phyloP scores from a whole-genome alignment of 1,140 invertebrate species.

The Orchestia grillus region DNA sequence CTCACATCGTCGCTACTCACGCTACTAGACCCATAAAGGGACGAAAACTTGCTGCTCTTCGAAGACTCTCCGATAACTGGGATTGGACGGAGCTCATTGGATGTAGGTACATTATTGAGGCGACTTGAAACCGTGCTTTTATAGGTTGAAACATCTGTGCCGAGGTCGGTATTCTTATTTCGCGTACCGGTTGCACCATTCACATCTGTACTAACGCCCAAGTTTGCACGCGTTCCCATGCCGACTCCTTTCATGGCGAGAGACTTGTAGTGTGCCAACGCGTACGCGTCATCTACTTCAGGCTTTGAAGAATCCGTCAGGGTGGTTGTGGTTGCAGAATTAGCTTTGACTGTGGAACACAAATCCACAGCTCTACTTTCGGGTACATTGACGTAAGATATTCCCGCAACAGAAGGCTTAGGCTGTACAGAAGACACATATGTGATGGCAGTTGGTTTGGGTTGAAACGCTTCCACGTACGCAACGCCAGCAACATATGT shows the following conservation, averaged over 20 bases:
- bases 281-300: slow-evolving; percentile 60
- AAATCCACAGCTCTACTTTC: slow-evolving; percentile 24
- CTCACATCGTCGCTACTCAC: slow-evolving; percentile 66
- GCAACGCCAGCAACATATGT: slow-evolving; percentile 45
- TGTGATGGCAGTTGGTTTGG: slow-evolving; percentile 33
- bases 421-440: slow-evolving; percentile 39
- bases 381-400: neutral
- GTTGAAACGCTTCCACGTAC: slow-evolving; percentile 44
- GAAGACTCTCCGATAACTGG: slow-evolving; percentile 17
- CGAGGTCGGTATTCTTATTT: neutral
- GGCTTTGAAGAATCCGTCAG: slow-evolving; percentile 62
- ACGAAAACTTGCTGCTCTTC: slow-evolving; percentile 59
- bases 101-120: slow-evolving; percentile 14
- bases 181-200: slow-evolving; percentile 1
- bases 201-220: slow-evolving; percentile 3
- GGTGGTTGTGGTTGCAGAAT: slow-evolving; percentile 5
- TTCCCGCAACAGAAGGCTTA: slow-evolving; percentile 45
- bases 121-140: slow-evolving; percentile 2
- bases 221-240: slow-evolving; percentile 32
- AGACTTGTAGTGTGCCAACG: slow-evolving; percentile 60
- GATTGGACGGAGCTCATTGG: slow-evolving; percentile 29
- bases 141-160: neutral
- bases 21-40: slow-evolving; percentile 65
- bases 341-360: slow-evolving; percentile 35
- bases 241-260: slow-evolving; percentile 54